A percentile compares a stretch with the other conserved stretches of the same genome.
Conservation (phyloP, 1,140 invertebrate species). For the Helicoverpa armigera region DNA sequence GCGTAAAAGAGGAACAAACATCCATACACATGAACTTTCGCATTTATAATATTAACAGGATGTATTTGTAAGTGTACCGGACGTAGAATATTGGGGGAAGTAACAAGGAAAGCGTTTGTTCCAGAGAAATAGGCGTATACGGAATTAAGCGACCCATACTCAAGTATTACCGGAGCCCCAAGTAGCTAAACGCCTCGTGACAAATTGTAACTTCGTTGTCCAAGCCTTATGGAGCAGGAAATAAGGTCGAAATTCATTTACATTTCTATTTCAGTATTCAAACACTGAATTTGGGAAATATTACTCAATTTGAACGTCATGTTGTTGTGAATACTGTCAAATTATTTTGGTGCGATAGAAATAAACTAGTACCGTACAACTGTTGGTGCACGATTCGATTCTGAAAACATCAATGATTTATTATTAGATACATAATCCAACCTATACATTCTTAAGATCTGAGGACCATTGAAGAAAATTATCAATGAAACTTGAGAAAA, state of each 20-base stretch:
- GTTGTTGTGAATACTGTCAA: conserved; percentile 3
- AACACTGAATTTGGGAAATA: not conserved
- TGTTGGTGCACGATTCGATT: not conserved
- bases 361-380: not conserved
- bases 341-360: not conserved
- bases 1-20: too few relatives aligned
- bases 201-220: not conserved
- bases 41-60: too few relatives aligned
- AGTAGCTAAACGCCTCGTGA: not conserved
- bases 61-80: not conserved
- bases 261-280: not conserved
- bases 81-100: conserved; percentile 8
- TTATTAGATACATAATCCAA: too few relatives aligned
- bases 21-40: too few relatives aligned
- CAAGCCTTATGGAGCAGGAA: not conserved
- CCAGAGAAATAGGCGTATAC: not conserved
- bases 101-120: not conserved
- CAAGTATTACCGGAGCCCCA: not conserved
- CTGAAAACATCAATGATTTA: not conserved
- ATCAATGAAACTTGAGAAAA: too few relatives aligned
- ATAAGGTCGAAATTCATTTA: not conserved
- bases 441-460: too few relatives aligned
- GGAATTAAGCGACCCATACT: conserved; percentile 20
- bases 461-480: not conserved
- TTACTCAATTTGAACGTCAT: not conserved